Base-by-base conservation (phyloP, 92 coral and sea anemone genomes). In the Palythoa heliodiscus region DNA sequence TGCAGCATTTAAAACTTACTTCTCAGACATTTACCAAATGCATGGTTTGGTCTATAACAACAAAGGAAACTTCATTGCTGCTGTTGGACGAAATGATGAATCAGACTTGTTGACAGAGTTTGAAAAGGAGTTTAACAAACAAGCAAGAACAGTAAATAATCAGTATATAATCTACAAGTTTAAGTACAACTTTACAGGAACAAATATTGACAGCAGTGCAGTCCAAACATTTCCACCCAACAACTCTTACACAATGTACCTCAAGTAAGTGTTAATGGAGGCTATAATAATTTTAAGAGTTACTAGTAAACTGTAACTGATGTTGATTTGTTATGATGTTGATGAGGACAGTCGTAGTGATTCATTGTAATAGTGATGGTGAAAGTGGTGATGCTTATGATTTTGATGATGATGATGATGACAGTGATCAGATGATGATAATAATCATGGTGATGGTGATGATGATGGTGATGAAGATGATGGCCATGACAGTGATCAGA, bases 41-140 rank as follows among this genome's bases (percentile, higher is more conserved):
- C 84, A 64, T 15, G 84, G 84, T 63, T 4, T 47, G 2, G 1
- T 64, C 11, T 80, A 80, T 25, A 4, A 0, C 10, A 80, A 23
- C 74, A 64, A 24, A 52, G 84, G 84, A 23, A 80, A 66, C 60
- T 80, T 80, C 66, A 23, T 80, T 80, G 84, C 84, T 67, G 84
- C 84, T 20, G 82, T 77, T 17, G 82, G 82, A 0, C 82, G 82
- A 15, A 57, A 77, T 7, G 82, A 77, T 77, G 82, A 77, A 60
- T 20, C 54, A 57, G 29, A 68, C 82, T 37, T 77, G 82, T 66
- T 77, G 70, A 60, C 54, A 13, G 55, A 37, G 16, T 77, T 77
- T 77, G 70, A 37, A 54, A 5, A 57, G 37, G 19, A 38, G 10
- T 77, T 55, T 55, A 19, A 11, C 14, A 39, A 77, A 23, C 70